phyloP scores from a whole-genome alignment of 2,797 vertebrate genomes.

The Loris lydekkerianus region DNA sequence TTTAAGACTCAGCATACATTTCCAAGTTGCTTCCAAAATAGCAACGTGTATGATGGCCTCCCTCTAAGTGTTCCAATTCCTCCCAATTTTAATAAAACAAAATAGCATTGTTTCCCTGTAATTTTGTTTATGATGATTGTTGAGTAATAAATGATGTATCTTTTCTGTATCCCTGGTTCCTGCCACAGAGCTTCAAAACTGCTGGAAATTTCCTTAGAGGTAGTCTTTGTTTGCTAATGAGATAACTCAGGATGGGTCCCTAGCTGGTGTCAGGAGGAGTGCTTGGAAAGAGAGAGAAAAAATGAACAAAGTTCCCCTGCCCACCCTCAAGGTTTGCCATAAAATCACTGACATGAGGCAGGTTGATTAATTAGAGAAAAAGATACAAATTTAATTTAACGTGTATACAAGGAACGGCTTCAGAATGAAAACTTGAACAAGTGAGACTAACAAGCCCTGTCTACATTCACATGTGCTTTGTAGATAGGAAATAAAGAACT shows the following conservation, averaged over 20 bases:
- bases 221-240: background rate
- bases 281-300: background rate
- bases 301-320: no score
- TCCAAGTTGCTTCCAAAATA: background rate
- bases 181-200: background rate
- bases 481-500: background rate
- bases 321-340: background rate
- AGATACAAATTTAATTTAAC: background rate
- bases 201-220: background rate
- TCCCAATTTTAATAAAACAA: background rate
- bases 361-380: background rate
- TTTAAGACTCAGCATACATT: background rate
- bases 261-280: background rate
- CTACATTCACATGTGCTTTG: background rate
- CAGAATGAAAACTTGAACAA: background rate
- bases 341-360: background rate
- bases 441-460: background rate
- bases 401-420: background rate
- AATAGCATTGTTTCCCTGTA: background rate
- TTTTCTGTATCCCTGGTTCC: background rate
- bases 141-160: background rate
- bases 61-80: background rate
- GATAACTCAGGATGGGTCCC: background rate
- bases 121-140: background rate
- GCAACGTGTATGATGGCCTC: background rate